Conservation (phyloP, 2,797 vertebrate species). For the Aplochiton taeniatus region DNA sequence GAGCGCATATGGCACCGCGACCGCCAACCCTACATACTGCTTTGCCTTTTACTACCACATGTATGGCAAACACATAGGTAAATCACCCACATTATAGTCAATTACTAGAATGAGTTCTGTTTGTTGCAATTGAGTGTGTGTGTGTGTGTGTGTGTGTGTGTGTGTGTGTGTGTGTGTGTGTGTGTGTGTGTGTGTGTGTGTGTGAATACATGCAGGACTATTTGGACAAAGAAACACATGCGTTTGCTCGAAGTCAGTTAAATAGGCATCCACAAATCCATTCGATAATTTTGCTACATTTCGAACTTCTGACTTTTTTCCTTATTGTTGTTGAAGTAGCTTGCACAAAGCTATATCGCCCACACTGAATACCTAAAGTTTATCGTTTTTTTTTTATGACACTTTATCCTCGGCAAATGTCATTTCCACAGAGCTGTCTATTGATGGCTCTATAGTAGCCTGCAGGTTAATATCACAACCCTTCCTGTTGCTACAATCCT, state of each 20-base stretch:
- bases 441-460: not conserved
- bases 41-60: slow-evolving; percentile 44
- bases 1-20: slow-evolving; percentile 77
- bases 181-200: no score
- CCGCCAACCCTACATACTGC: slow-evolving; percentile 83
- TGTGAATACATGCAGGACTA: not conserved
- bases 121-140: not conserved
- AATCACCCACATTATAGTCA: not conserved
- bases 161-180: no score
- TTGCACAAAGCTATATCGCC: no score
- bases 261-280: no score
- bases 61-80: slow-evolving; percentile 56
- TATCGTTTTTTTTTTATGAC: not conserved
- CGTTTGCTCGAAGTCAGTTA: no score
- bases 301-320: no score
- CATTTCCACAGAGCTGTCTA: no score
- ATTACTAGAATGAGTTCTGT: not conserved
- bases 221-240: slow-evolving; percentile 1
- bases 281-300: no score
- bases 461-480: not conserved
- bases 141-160: slow-evolving; percentile 1
- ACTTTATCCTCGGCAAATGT: no score
- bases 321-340: no score
- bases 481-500: slow-evolving; percentile 26
- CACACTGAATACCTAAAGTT: not conserved